Base-by-base conservation (phyloP, 2,113 vertebrate species). In the Psittacula cyanocephala region DNA sequence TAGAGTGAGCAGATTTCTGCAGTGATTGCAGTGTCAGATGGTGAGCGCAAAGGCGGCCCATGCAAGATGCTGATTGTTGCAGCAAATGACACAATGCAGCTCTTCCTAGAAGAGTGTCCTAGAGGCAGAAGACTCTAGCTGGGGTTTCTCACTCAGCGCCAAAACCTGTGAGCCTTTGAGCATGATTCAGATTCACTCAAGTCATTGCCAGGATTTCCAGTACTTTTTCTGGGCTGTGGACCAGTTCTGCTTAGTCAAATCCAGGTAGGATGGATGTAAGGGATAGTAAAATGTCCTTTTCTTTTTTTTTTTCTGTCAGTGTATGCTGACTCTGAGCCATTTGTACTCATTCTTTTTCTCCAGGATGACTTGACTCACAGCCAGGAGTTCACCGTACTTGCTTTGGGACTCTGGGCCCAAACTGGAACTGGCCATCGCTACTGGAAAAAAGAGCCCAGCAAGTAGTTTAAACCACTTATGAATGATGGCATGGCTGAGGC, bases 181-280 rank as follows among this genome's bases (percentile, higher is more conserved):
- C 43, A n/a, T 37, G 62, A 94, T 81, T 93, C 74, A 86, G 79
- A 72, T 47, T 75, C 55, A 7, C 31, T 69, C 62, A 43, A 81
- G 31, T 43, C 10, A 11, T 19, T 3, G 41, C 75, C 57, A 88
- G 49, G 49, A 35, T 59, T 89, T 94, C 53, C 85, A 89, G 53
- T 80, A 7, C 62, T 86, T 95, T 92, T 86, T 92, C 92, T 93
- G 88, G 92, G 89, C 92, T 84, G 47, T 50, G 49, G 50, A 94
- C 59, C 85, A 94, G 22, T 63, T 50, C 86, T 89, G 52, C 55
- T 81, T 31, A 69, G 72, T 55, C 62, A 44, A 77, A 67, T 80
- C 59, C 80, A 79, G 88, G 69, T 72, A 65, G 46, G 11, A 4
- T 28, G 74, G 65, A 53, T 87, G 74, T 6, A 75, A 49, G 81